Conservation (phyloP, 2,113 vertebrate genomes). For the Sinosuthora webbiana region DNA sequence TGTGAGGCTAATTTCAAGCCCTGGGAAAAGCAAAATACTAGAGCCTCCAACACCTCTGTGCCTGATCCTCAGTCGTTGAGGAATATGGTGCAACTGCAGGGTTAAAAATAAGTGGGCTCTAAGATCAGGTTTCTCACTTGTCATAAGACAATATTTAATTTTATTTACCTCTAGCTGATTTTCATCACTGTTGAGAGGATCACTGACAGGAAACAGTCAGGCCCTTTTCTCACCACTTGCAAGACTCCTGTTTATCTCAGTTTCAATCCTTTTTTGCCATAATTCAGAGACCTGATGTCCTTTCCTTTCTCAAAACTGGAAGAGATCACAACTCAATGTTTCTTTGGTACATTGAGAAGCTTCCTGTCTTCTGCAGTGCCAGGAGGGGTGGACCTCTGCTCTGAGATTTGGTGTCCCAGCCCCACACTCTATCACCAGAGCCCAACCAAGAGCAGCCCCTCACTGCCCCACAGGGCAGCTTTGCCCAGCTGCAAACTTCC, state of each 20-base stretch:
- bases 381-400: not conserved
- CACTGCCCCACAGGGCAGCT: not conserved
- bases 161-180: not conserved
- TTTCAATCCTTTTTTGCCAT: not conserved
- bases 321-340: not conserved
- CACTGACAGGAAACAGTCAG: not conserved
- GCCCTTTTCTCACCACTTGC: not conserved
- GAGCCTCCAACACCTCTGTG: not conserved
- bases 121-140: not conserved
- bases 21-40: not conserved
- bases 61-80: not conserved
- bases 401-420: not conserved
- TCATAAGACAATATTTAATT: not conserved
- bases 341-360: not conserved
- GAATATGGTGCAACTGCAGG: not conserved
- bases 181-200: not conserved
- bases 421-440: fast-evolving
- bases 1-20: not conserved
- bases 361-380: not conserved
- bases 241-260: not conserved
- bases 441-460: not conserved
- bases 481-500: not conserved
- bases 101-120: not conserved
- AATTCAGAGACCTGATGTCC: not conserved
- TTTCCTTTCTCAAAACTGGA: not conserved